Evolutionary conservation across 2,888 invertebrate genomes (phyloP).

Genomic region (Noctua janthina): DNA sequence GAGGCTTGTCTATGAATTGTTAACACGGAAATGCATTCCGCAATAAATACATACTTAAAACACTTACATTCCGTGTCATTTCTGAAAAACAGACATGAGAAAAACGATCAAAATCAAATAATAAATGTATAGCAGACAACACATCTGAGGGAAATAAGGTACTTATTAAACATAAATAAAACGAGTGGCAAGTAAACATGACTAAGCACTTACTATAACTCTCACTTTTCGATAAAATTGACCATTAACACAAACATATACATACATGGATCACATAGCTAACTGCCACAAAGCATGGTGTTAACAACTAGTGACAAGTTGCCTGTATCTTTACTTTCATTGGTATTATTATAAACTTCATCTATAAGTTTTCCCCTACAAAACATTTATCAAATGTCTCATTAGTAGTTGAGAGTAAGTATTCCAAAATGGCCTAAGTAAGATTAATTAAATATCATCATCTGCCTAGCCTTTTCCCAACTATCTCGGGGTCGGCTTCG

Average conservation of each 20-base stretch:
- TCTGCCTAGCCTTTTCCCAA: no score
- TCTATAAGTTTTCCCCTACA: background rate
- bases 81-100: background rate
- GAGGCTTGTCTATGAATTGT: background rate
- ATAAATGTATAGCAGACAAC: background rate
- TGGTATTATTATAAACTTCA: background rate
- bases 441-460: background rate
- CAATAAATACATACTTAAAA: background rate
- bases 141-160: background rate
- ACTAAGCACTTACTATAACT: background rate
- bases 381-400: background rate
- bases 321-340: constrained; percentile 11
- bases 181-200: background rate
- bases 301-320: background rate
- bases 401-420: background rate
- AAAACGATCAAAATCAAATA: background rate
- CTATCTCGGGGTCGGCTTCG: no score
- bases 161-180: background rate
- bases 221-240: constrained; percentile 15
- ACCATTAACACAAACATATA: constrained; percentile 21
- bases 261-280: background rate
- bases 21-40: no score
- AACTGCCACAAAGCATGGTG: constrained; percentile 3
- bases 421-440: background rate
- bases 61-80: no score